phyloP scores from a whole-genome alignment of 1,140 invertebrate species.

The Caenorhabditis remanei region DNA sequence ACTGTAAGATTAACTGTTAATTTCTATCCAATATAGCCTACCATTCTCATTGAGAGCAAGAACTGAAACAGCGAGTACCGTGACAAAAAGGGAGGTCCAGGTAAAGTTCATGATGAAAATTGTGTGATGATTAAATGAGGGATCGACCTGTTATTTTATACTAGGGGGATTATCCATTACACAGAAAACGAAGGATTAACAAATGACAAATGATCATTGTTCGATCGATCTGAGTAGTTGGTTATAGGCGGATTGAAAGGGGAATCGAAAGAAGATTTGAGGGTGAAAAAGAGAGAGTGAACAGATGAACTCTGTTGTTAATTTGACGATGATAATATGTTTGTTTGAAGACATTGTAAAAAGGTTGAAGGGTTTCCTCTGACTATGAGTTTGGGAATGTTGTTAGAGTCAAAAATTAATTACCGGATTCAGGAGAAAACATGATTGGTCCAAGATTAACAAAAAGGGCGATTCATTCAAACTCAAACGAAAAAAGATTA shows the following conservation, averaged over 20 bases:
- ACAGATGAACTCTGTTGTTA: conserved; percentile 16
- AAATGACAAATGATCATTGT: conserved; percentile 48
- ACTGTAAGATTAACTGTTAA: no score
- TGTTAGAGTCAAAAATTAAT: no score
- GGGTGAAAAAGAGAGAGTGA: not conserved
- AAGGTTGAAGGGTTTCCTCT: no score
- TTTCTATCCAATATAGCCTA: not conserved
- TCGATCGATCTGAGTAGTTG: conserved; percentile 9
- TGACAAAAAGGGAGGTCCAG: not conserved
- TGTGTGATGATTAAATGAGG: not conserved
- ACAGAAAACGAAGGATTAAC: conserved; percentile 7
- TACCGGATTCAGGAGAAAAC: no score
- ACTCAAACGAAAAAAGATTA: no score
- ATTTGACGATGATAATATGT: not conserved
- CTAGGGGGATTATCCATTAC: conserved; percentile 4
- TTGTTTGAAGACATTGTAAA: no score
- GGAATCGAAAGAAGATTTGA: not conserved
- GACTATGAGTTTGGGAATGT: no score
- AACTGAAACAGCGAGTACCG: not conserved
- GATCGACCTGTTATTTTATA: conserved; percentile 21
- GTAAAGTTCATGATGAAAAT: conserved; percentile 1
- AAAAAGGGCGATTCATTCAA: no score
- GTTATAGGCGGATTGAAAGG: conserved; percentile 28
- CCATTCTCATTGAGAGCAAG: conserved; percentile 5
- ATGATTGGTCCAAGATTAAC: no score